A percentile compares a stretch with the other conserved stretches of the same genome.
These are phyloP conservation scores for Cynopterus sphinx DNA, from an alignment of 2,797 vertebrate species.

Conservation along the genomic window DNA sequence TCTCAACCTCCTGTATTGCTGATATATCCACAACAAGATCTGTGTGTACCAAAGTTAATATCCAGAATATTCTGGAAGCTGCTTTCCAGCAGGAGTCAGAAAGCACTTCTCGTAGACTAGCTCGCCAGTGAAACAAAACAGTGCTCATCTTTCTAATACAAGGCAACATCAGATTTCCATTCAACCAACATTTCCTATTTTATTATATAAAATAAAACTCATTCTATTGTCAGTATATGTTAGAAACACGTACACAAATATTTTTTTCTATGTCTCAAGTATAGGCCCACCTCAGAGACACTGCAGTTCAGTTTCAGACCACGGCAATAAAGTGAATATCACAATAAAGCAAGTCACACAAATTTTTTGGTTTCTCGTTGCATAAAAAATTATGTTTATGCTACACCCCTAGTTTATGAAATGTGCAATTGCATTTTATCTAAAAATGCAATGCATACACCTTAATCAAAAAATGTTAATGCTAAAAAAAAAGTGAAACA, in stretches of 20 bases:
- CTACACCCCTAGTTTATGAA: background rate
- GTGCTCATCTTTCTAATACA: background rate
- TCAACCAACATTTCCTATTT: background rate
- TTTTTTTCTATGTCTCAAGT: background rate
- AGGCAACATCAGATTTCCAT: background rate
- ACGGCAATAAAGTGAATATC: background rate
- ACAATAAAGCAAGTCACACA: background rate
- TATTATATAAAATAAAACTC: background rate
- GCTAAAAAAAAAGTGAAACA: background rate
- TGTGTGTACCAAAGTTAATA: background rate
- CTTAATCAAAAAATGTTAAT: background rate
- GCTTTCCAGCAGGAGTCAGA: background rate
- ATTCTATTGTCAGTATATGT: background rate
- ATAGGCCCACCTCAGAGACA: background rate
- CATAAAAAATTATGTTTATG: background rate
- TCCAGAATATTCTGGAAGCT: constrained; percentile 5
- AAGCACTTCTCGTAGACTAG: background rate
- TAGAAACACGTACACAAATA: background rate
- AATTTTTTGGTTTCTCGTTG: background rate
- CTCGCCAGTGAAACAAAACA: background rate
- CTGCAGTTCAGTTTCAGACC: background rate
- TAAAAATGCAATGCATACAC: background rate
- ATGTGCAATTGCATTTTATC: background rate
- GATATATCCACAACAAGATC: background rate
- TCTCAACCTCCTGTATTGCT: background rate